Evolutionary conservation across 1,140 invertebrate species (phyloP).

Genomic region (Drosophila sucinea): DNA sequence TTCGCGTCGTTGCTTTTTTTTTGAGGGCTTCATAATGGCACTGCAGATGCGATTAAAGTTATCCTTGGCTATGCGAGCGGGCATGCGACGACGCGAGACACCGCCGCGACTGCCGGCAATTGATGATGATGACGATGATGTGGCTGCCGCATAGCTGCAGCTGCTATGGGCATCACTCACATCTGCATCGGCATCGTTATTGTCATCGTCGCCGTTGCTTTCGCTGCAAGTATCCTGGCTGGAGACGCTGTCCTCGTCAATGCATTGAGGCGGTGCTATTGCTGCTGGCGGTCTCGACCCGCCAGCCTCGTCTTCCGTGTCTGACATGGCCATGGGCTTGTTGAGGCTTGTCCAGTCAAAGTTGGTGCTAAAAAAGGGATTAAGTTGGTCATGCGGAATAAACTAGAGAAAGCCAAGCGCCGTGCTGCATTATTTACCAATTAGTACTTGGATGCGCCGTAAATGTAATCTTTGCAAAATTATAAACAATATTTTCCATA

Average conservation of each 20-base stretch:
- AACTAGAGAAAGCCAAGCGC: not conserved
- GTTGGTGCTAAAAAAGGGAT: conserved; percentile 11
- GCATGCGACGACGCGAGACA: conserved; percentile 64
- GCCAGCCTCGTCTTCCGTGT: conserved; percentile 53
- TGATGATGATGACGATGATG: not conserved
- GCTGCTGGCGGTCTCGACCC: not conserved
- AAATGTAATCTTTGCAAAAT: conserved; percentile 65
- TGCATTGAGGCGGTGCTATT: not conserved
- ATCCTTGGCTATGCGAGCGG: conserved; percentile 65
- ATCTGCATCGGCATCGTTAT: conserved; percentile 45
- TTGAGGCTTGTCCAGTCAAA: conserved; percentile 32
- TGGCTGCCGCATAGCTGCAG: conserved; percentile 1
- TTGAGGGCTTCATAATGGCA: conserved; percentile 63
- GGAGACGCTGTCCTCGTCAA: conserved; percentile 44
- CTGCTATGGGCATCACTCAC: conserved; percentile 20
- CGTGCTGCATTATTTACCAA: not conserved
- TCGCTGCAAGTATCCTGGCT: conserved; percentile 52
- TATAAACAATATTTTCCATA: conserved; percentile 74
- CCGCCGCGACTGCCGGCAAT: conserved; percentile 41
- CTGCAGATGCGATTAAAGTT: conserved; percentile 70
- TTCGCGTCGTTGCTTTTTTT: conserved; percentile 61
- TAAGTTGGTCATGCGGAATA: not conserved
- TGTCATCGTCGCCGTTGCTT: conserved; percentile 56
- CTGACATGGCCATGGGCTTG: conserved; percentile 49
- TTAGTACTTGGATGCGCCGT: conserved; percentile 31